A percentile compares a stretch with the other conserved stretches of the same genome.
Conservation (phyloP, 2,797 vertebrate genomes). For the Acipenser oxyrinchus region DNA sequence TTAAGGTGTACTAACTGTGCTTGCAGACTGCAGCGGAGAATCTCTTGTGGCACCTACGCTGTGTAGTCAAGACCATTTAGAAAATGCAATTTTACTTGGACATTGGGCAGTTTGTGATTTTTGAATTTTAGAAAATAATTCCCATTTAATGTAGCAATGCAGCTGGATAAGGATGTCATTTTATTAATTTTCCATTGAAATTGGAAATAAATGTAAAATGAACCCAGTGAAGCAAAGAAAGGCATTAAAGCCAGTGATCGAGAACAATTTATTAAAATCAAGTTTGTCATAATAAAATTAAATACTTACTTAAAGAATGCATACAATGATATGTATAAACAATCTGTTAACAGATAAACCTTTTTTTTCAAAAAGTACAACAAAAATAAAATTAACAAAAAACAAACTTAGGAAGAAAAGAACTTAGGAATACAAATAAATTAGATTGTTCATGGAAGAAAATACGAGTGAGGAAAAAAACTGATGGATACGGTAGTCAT, state of each 20-base stretch:
- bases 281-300: slow-evolving; percentile 6
- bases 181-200: too few relatives aligned
- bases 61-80: too few relatives aligned
- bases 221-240: background rate
- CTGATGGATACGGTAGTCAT: background rate
- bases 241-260: slow-evolving; percentile 8
- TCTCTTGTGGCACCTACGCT: too few relatives aligned
- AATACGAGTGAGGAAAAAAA: slow-evolving; percentile 1
- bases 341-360: slow-evolving; percentile 4
- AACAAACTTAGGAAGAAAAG: too few relatives aligned
- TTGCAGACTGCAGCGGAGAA: too few relatives aligned
- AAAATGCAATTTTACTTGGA: too few relatives aligned
- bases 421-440: slow-evolving; percentile 12
- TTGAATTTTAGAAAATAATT: too few relatives aligned
- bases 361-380: slow-evolving; percentile 22
- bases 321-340: slow-evolving; percentile 28
- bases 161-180: too few relatives aligned
- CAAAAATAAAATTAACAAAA: slow-evolving; percentile 18
- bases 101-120: too few relatives aligned
- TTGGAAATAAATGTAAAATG: background rate
- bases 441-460: slow-evolving; percentile 8
- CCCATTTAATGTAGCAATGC: too few relatives aligned
- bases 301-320: slow-evolving; percentile 21
- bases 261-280: slow-evolving; percentile 17
- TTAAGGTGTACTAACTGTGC: too few relatives aligned